Evolutionary conservation across 2,888 invertebrate genomes (phyloP), one percentile per base, ranked within the genome.

Genomic region (Argynnis bischoffii): DNA sequence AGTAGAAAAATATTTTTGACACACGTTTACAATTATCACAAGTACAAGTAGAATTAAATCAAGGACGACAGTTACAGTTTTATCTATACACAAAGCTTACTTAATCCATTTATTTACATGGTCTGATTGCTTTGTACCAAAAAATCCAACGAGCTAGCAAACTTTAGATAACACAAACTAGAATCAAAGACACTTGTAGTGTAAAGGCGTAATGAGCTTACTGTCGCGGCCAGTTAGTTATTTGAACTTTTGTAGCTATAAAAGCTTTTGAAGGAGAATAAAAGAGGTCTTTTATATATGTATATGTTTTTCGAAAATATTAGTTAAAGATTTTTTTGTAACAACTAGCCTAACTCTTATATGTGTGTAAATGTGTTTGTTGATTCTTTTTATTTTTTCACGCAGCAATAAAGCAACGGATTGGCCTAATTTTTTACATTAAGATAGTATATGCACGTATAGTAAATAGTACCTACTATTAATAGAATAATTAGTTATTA

Each of bases 181-280:
- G 35, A 41, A 41, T 41, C 35, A 11, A 41, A 41, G 47, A 63
- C 46, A 50, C 48, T 55, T n/a, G 47, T 55, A 55, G 11, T 41
- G 51, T 47, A 35, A 66, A 16, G 46, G n/a, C 18, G n/a, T 60
- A 61, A 66, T 64, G 61, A 55, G 54, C 50, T 67, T 71, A 61
- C 64, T 55, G 66, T 66, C 57, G 47, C 15, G 6, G n/a, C 51
- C 55, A 60, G 14, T 55, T 67, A 67, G 64, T 61, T 46, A 50
- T 60, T 60, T 46, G 41, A 31, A 31, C n/a, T 59, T 61, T 66
- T 60, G 63, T 51, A 16, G 59, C n/a, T 59, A 21, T 46, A 18
- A 4, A 3, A 47, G 26, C 48, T 57, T 46, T 46, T 18, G 41
- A 56, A 50, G 21, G 15, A 18, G 11, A 41, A 41, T 41, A 8